Percentiles rank a stretch among this genome's conserved stretches.
Conservation (phyloP, 2,797 vertebrate genomes). For the Craterocephalus amniculus region DNA sequence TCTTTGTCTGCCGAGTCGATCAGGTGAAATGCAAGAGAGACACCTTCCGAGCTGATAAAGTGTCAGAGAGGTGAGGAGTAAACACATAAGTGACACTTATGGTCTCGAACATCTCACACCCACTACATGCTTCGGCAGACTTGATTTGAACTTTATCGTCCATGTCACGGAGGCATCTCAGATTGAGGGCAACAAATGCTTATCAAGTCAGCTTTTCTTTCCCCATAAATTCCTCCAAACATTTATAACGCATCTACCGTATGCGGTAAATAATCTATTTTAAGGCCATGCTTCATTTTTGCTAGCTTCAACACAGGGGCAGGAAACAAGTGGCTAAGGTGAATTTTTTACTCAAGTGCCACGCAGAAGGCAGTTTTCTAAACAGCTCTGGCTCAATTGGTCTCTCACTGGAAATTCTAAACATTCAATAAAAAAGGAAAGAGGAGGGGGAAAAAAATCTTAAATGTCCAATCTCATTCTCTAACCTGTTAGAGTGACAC, state of each 20-base stretch:
- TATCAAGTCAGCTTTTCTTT: conserved; percentile 31
- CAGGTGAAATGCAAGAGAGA: conserved; percentile 77
- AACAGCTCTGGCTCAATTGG: conserved; percentile 72
- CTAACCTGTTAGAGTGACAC: conserved; percentile 85
- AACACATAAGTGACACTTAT: conserved; percentile 76
- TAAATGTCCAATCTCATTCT: conserved; percentile 81
- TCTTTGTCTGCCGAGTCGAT: conserved; percentile 84
- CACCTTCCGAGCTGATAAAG: conserved; percentile 77
- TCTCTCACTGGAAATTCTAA: conserved; percentile 74
- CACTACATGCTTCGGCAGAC: conserved; percentile 65
- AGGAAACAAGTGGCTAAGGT: conserved; percentile 66
- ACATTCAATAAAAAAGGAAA: conserved; percentile 65
- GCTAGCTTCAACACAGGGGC: conserved; percentile 40
- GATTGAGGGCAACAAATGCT: conserved; percentile 24
- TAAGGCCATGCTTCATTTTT: conserved; percentile 32
- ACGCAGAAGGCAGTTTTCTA: conserved; percentile 60
- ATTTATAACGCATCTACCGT: conserved; percentile 13
- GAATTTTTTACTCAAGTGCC: conserved; percentile 68
- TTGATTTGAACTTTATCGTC: conserved; percentile 61
- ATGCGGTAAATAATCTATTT: conserved; percentile 13
- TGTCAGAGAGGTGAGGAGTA: conserved; percentile 75
- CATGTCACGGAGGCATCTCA: conserved; percentile 34
- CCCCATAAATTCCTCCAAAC: conserved; percentile 20
- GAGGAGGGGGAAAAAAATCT: conserved; percentile 60
- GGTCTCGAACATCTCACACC: conserved; percentile 57